Evolutionary conservation across 2,113 vertebrate species (phyloP), one percentile per base, ranked within the genome.

Genomic region (Trematomus loennbergii): DNA sequence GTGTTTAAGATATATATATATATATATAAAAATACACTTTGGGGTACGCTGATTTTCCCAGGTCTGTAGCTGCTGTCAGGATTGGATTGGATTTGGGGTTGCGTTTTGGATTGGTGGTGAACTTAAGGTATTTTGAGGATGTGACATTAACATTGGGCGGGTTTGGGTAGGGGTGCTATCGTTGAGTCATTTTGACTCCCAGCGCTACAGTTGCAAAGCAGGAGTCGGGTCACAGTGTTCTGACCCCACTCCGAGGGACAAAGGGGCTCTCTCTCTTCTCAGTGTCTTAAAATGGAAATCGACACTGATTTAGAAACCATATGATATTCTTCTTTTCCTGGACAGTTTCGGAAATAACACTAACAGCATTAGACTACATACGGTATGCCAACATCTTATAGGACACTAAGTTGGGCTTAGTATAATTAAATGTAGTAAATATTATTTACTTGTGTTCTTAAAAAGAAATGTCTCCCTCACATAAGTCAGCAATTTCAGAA

Each of bases 191-290:
- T 71, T 22, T 12, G 36, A 72, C 68, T 75, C 68, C 36, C 74
- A 61, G 72, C 73, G 62, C 78, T 73, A 68, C 22, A 66, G 77
- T 46, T 66, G 71, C 25, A 33, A 78, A 78, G 77, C 65, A 75
- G 77, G 86, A 87, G 75, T 65, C 67, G 81, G 78, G 82, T 91
- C 88, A 75, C 52, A 6, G 70, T 74, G 79, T 3, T 85, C 46
- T 68, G 82, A 92, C 90, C 79, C 81, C 77, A 46, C 78, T 90
- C 90, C 86, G 88, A 85, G 93, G 95, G 94, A 94, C 89, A 89
- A 95, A 93, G 96, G 94, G 95, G 93, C 94, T 91, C 90, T 89
- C 75, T 91, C 75, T 91, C 72, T 92, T 90, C 74, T 84, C 65
- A 62, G 49, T 91, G 85, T 92, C 86, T 85, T 81, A 73, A 84